phyloP scores from a whole-genome alignment of 1,140 invertebrate species.

The Littorina saxatilis region DNA sequence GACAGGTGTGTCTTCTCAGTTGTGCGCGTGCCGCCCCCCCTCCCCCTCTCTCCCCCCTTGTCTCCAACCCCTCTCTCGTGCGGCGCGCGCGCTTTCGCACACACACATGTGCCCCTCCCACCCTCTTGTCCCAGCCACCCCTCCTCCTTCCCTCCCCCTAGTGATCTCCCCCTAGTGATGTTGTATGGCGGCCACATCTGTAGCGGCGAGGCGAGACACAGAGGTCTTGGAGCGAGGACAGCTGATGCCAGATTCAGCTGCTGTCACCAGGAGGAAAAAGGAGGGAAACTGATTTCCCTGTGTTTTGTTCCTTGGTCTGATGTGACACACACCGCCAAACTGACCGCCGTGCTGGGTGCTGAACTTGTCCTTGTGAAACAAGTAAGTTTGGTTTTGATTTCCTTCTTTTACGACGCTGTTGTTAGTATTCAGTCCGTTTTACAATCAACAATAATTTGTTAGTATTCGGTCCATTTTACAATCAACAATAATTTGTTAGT shows the following conservation, averaged over 20 bases:
- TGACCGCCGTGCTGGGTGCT: too few relatives aligned
- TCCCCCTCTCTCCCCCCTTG: too few relatives aligned
- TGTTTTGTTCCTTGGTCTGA: too few relatives aligned
- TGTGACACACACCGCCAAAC: too few relatives aligned
- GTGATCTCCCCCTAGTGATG: not conserved
- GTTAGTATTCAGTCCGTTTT: too few relatives aligned
- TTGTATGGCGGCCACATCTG: not conserved
- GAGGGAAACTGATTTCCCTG: too few relatives aligned
- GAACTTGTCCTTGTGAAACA: too few relatives aligned
- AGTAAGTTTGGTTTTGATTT: too few relatives aligned
- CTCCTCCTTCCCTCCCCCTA: not conserved
- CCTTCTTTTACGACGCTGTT: too few relatives aligned
- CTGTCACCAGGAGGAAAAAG: not conserved
- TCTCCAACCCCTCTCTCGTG: not conserved
- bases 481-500: too few relatives aligned
- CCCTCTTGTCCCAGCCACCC: not conserved
- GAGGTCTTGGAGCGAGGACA: not conserved
- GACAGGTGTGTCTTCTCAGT: not conserved
- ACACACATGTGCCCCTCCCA: slow-evolving; percentile 9
- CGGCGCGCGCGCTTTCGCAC: not conserved
- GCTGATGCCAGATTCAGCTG: not conserved
- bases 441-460: too few relatives aligned
- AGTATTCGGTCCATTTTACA: too few relatives aligned
- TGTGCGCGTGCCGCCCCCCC: slow-evolving; percentile 9
- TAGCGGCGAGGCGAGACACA: not conserved